phyloP scores from a whole-genome alignment of 2,797 vertebrate species.

The Bufotes viridis region DNA sequence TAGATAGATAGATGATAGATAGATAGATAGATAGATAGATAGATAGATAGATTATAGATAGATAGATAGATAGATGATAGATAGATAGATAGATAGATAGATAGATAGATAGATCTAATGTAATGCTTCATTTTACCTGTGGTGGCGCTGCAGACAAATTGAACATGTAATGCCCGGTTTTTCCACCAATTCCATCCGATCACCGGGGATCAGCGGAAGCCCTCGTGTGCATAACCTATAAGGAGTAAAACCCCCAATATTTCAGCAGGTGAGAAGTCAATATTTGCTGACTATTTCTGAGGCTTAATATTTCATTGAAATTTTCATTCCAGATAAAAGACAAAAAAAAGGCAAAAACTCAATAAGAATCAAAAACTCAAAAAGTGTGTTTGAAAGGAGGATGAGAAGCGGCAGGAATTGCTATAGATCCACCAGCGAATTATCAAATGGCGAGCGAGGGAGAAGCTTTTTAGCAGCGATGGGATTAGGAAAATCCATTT shows the following conservation, averaged over 20 bases:
- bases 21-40: too few relatives aligned
- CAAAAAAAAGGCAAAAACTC: conserved; percentile 6
- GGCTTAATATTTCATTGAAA: neutral
- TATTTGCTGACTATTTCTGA: neutral
- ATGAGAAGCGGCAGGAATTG: conserved; percentile 31
- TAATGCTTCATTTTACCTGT: too few relatives aligned
- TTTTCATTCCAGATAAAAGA: neutral
- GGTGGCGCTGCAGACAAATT: too few relatives aligned
- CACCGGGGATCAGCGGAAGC: too few relatives aligned
- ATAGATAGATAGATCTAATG: too few relatives aligned
- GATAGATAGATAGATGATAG: too few relatives aligned
- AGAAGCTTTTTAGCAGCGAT: conserved; percentile 54
- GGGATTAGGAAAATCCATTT: conserved; percentile 63
- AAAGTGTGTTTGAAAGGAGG: conserved; percentile 44
- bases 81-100: too few relatives aligned
- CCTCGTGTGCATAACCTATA: neutral
- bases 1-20: too few relatives aligned
- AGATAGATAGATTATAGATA: too few relatives aligned
- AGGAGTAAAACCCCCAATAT: neutral
- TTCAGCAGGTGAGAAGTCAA: neutral
- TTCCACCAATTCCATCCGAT: too few relatives aligned
- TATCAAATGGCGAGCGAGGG: conserved; percentile 56
- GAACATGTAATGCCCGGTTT: too few relatives aligned
- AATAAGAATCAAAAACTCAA: conserved; percentile 4
- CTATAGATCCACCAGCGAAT: conserved; percentile 56